Base-by-base conservation (phyloP, 2,797 vertebrate species). In the Cyprinodon diabolis region DNA sequence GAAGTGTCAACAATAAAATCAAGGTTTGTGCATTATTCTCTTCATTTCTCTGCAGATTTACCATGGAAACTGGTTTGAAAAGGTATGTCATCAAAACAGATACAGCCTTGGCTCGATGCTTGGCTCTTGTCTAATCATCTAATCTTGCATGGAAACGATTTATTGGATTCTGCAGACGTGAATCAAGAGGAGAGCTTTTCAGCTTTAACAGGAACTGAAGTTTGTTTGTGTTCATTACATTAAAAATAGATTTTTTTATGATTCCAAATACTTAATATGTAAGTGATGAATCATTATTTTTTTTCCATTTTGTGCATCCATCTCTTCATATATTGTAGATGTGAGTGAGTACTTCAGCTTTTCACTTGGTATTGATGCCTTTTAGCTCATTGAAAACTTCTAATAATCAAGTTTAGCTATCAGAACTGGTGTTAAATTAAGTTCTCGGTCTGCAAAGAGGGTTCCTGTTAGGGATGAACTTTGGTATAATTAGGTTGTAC, bases 41-140 rank as follows among this genome's bases (percentile, higher is more conserved):
- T 40, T 7, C 3, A 37, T 55, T 55, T 55, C 12, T 35, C 30
- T 35, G 17, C 66, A 68, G 11, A 15, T 69, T 69, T 69, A 14
- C 68, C 68, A 69, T 69, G 68, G 68, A 69, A 69, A 69, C 68
- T 9, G 37, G 52, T 55, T 45, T 0, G 13, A 43, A 55, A 69
- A 69, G 68, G 37, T 14, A 15, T 43, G 1, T 40, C 19, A 56
- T 23, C 25, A 25, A 23, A 56, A 54, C 19, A 55, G 21, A 10
- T 9, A 43, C 0, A 45, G 68, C 52, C 52, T 69, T 69, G 68
- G 54, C 52, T 56, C 17, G 4, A 19, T 8, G 30, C 62, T 37
- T 21, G 6, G 35, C 49, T 43, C 25, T 55, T 56, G n/a, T 55
- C 35, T 69, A 25, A 43, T 56, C 21, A 45, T n/a, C n/a, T n/a